These are phyloP conservation scores for Bacillus rossius DNA, from an alignment of 1,140 invertebrate species.

Conservation along the genomic window DNA sequence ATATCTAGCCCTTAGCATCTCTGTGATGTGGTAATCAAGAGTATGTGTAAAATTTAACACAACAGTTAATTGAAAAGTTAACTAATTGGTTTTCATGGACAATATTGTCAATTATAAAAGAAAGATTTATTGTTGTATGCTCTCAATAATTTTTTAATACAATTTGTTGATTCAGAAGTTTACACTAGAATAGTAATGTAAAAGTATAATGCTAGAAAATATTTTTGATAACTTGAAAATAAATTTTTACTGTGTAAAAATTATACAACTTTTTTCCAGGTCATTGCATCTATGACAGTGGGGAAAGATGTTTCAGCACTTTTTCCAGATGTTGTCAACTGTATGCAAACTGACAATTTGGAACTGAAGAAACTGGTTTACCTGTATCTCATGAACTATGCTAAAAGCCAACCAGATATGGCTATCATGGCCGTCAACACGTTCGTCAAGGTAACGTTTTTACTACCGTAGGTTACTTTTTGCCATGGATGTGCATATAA, in stretches of 20 bases:
- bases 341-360: constrained; percentile 99
- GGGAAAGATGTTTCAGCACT: constrained; percentile 94
- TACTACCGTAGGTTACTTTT: background rate
- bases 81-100: too few species aligned
- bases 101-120: too few species aligned
- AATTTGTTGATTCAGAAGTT: too few species aligned
- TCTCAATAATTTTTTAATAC: too few species aligned
- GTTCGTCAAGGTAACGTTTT: constrained; percentile 97
- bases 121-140: too few species aligned
- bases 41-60: too few species aligned
- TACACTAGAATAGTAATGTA: too few species aligned
- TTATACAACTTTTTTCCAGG: constrained; percentile 49
- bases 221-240: too few species aligned
- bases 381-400: constrained; percentile 99
- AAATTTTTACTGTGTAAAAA: background rate
- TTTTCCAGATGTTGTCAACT: constrained; percentile 99
- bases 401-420: constrained; percentile 99
- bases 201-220: too few species aligned
- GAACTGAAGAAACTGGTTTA: constrained; percentile 99
- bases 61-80: too few species aligned
- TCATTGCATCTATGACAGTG: constrained; percentile 99
- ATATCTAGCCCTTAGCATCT: too few species aligned
- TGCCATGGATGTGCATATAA: background rate
- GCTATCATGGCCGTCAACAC: constrained; percentile 99
- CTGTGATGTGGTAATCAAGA: too few species aligned